These are phyloP conservation scores for Gymnobelideus leadbeateri DNA, from an alignment of 2,113 vertebrate genomes.

Conservation along the genomic window DNA sequence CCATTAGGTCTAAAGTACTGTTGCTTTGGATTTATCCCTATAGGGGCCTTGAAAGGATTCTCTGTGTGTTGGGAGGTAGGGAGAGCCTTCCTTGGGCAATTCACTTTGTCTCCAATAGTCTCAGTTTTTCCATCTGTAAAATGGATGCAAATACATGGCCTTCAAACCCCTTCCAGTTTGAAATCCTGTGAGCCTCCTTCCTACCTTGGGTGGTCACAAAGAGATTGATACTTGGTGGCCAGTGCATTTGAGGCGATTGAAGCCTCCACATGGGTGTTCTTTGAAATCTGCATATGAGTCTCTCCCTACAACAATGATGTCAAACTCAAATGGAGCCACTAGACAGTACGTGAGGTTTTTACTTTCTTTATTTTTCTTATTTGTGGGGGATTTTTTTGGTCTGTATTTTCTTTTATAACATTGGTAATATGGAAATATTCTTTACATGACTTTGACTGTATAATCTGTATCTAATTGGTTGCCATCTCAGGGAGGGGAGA, in stretches of 20 bases:
- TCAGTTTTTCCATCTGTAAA: not conserved
- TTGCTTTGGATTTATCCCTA: not conserved
- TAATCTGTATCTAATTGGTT: no score
- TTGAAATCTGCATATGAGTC: not conserved
- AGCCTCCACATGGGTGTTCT: not conserved
- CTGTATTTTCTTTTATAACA: not conserved
- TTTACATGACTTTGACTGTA: no score
- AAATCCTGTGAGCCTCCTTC: not conserved
- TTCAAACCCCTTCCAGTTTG: not conserved
- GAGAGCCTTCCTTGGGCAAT: not conserved
- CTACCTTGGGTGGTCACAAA: not conserved
- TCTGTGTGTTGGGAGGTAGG: no score
- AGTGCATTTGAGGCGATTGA: not conserved
- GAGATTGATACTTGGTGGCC: not conserved
- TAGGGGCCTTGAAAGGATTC: not conserved
- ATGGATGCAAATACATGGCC: not conserved
- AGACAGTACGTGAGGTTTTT: not conserved
- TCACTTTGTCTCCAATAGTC: not conserved
- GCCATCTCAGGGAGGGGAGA: no score
- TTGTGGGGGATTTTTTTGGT: no score
- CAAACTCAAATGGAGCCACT: not conserved
- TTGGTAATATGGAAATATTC: not conserved
- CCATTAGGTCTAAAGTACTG: no score
- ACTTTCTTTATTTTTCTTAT: no score
- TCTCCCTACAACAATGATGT: not conserved